Conservation (phyloP, 2,797 vertebrate genomes). For the Pitangus sulphuratus region DNA sequence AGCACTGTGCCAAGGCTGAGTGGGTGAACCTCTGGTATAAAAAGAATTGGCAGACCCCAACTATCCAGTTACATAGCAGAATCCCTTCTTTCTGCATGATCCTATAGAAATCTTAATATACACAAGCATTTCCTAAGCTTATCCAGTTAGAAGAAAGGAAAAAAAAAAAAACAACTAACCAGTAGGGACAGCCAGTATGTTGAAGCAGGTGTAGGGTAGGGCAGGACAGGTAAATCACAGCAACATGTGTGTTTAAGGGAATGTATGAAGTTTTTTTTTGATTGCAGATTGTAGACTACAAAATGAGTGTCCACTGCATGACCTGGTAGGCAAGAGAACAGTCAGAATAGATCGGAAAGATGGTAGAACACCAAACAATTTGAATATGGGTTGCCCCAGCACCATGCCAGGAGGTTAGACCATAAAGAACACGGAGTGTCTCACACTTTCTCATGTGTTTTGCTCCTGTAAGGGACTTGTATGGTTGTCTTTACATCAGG, state of each 20-base stretch:
- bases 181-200: background rate
- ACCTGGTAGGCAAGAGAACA: background rate
- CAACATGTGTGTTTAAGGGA: background rate
- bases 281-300: background rate
- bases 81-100: background rate
- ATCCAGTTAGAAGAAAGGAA: background rate
- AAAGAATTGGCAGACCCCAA: background rate
- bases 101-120: background rate
- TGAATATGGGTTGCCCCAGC: background rate
- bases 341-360: background rate
- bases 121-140: background rate
- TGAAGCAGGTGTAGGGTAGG: background rate
- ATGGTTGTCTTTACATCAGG: background rate
- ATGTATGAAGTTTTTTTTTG: background rate
- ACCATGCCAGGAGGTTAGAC: background rate
- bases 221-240: background rate
- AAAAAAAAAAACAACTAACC: background rate
- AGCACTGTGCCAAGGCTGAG: background rate
- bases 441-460: background rate
- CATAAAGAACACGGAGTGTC: background rate
- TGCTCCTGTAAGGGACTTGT: background rate
- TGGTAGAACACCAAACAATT: background rate
- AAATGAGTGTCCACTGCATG: background rate
- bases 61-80: accelerated
- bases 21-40: background rate